Evolutionary conservation across 2,888 invertebrate species (phyloP), one percentile per base, ranked within the genome.

Genomic region (Rhagium mordax): DNA sequence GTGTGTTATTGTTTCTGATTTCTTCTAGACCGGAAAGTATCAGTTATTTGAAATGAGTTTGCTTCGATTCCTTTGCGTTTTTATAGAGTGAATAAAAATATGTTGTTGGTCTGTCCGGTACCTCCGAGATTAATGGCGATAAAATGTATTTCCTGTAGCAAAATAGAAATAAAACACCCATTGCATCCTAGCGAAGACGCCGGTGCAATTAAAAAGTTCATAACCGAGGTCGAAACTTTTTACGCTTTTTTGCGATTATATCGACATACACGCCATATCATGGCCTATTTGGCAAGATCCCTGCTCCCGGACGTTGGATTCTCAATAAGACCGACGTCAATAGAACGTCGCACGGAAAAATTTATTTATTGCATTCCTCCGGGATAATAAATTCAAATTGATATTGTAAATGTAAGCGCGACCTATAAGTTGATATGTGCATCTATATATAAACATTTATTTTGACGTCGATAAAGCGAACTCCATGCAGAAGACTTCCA

Each of bases 331-430:
- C 24, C 67, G 67, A 72, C 48, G 62, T 62, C 48, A 33, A 49
- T 55, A 48, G 60, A 57, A 67, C 62, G 59, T 53, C 29, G 47
- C 67, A 16, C 47, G n/a, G 55, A 67, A 62, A 72, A 67, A 65
- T 72, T 67, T 67, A 72, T 72, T 72, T 72, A 68, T 72, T 67
- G 67, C 67, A 72, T 72, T 72, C 72, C 67, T 62, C 27, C 48
- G 61, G 67, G 61, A 68, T 72, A 67, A 72, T 72, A 72, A 72
- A 62, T 72, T 60, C 59, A 60, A 72, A 68, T 67, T 68, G 71
- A 55, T 67, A 61, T 55, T 29, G 51, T 60, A 66, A 51, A 51
- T 5, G 21, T 61, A 49, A 64, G 48, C n/a, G n/a, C n/a, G 24
- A 61, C 47, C 47, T 47, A 61, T 13, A 20, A n/a, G 61, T n/a